Evolutionary conservation across 2,888 invertebrate genomes (phyloP).

Genomic region (Notodonta dromedarius): DNA sequence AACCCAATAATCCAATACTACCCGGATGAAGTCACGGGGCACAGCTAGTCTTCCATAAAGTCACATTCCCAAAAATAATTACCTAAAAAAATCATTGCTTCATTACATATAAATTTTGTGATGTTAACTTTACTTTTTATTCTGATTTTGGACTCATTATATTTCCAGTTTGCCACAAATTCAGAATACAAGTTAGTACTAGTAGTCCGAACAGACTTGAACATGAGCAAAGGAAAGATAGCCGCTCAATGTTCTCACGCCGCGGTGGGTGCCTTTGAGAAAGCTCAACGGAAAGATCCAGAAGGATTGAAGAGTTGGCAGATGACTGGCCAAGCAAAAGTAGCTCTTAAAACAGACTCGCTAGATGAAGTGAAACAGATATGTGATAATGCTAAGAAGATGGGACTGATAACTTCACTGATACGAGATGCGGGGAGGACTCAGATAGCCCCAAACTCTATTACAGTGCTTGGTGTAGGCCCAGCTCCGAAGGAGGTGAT

Average conservation of each 20-base stretch:
- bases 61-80: no score
- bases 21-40: no score
- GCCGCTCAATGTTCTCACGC: slow-evolving; percentile 98
- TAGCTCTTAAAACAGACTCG: slow-evolving; percentile 92
- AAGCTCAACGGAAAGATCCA: slow-evolving; percentile 85
- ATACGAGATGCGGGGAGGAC: slow-evolving; percentile 97
- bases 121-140: no score
- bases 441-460: slow-evolving; percentile 94
- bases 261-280: slow-evolving; percentile 93
- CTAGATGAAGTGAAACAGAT: slow-evolving; percentile 89
- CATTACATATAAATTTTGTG: no score
- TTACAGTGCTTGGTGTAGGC: slow-evolving; percentile 96
- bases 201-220: slow-evolving; percentile 94
- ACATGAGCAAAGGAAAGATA: slow-evolving; percentile 98
- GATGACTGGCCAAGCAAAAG: slow-evolving; percentile 92
- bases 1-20: no score
- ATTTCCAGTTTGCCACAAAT: slow-evolving; percentile 67
- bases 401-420: slow-evolving; percentile 89
- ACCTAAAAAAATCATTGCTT: no score
- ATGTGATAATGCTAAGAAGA: slow-evolving; percentile 86
- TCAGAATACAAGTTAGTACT: slow-evolving; percentile 92
- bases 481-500: slow-evolving; percentile 91
- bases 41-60: no score
- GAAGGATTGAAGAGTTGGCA: slow-evolving; percentile 85
- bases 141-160: neutral